A percentile compares a stretch with the other conserved stretches of the same genome.
Evolutionary conservation across 37 sponge, comb jelly and placozoan species (phyloP).

Genomic region (Beroe ovata): DNA sequence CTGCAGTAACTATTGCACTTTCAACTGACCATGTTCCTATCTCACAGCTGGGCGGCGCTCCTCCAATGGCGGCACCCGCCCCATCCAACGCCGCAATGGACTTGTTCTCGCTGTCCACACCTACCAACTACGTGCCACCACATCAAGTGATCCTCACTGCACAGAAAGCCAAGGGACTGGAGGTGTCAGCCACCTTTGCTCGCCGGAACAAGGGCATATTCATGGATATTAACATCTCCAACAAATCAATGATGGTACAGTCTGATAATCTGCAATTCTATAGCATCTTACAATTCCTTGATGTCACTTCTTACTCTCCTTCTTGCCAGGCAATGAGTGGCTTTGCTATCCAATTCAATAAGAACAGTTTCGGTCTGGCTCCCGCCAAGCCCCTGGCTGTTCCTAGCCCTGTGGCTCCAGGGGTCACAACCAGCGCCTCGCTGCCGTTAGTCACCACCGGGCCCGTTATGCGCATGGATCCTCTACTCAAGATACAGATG

Average conservation of each 20-base stretch:
- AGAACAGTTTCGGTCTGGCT: conserved; percentile 95
- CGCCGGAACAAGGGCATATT: conserved; percentile 78
- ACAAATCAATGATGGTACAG: conserved; percentile 77
- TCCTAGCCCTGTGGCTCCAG: conserved; percentile 75
- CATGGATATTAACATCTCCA: conserved; percentile 85
- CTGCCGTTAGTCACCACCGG: conserved; percentile 77
- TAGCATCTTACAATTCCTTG: too few relatives aligned
- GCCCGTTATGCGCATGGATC: conserved; percentile 83
- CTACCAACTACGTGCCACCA: conserved; percentile 32
- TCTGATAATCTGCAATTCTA: neutral
- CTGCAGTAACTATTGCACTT: too few relatives aligned
- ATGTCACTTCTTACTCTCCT: too few relatives aligned
- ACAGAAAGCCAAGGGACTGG: conserved; percentile 82
- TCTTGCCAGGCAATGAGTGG: conserved; percentile 77
- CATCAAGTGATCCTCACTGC: conserved; percentile 76
- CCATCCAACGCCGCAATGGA: neutral
- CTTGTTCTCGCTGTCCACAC: conserved; percentile 21
- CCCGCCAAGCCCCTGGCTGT: conserved; percentile 78
- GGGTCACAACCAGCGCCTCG: conserved; percentile 71
- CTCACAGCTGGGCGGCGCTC: conserved; percentile 37
- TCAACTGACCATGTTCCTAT: too few relatives aligned
- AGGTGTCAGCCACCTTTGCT: conserved; percentile 81
- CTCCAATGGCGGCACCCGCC: neutral
- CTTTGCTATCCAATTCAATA: conserved; percentile 97
- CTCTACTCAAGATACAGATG: conserved; percentile 83